Base-by-base conservation (phyloP, 1,140 invertebrate genomes). In the Octopus bimaculoides region DNA sequence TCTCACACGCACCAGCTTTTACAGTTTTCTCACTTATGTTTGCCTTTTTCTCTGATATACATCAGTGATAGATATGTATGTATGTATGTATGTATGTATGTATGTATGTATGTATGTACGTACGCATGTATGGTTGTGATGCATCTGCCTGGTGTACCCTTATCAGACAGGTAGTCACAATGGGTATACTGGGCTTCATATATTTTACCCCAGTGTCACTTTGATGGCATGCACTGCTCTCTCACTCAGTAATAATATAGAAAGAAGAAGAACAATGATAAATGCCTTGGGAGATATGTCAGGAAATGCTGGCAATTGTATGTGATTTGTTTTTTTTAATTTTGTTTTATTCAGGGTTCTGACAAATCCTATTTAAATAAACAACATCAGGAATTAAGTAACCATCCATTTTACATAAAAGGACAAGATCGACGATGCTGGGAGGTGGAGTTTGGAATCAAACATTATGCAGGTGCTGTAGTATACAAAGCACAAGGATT, bases 381-480 rank as follows among this genome's bases (percentile, higher is more conserved):
- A 90, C 92, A 98, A 53, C 96, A 98, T 88, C 90, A 93, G 7
- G 96, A 98, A 88, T 97, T 98, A 88, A 95, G 95, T 74, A 92
- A 90, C 61, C 95, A 98, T 89, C 91, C 93, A 5, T 94, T 94
- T 88, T 98, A 97, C 88, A 93, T 97, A 0, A 97, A 97, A 89
- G 87, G 86, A 26, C 79, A 79, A 14, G 87, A 88, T 75, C 77
- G 87, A 0, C 78, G 87, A 5, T 82, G 81, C 73, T 96, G 96
- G 73, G 94, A 96, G 14, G 95, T 96, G 56, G 97, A 99, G 88
- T 99, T 99, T 89, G 96, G 97, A 20, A 96, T 99, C 54, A 95
- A 98, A 77, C 98, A 99, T 89, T 99, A 99, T 89, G 98, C 98
- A 69, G 98, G 98, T 8, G 96, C 96, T 88, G 96, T 99, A 3